Conservation (phyloP, 2,113 vertebrate genomes). For the Aramus guarauna region DNA sequence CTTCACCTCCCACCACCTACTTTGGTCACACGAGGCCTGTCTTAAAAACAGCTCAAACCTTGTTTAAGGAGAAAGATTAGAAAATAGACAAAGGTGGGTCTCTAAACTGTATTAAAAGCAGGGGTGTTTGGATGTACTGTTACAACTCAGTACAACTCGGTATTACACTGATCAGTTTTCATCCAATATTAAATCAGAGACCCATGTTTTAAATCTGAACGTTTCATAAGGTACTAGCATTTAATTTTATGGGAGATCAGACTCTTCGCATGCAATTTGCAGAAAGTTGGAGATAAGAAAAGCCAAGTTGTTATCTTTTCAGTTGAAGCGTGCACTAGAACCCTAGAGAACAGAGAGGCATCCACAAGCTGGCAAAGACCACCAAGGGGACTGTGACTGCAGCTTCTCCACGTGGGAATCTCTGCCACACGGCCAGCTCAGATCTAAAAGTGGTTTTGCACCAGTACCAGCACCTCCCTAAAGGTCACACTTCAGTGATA, state of each 20-base stretch:
- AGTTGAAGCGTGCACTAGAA: background rate
- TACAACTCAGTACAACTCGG: background rate
- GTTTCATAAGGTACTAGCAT: background rate
- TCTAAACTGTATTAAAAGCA: background rate
- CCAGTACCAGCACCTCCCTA: background rate
- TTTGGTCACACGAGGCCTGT: background rate
- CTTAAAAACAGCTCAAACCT: background rate
- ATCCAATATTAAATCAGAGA: background rate
- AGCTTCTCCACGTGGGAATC: background rate
- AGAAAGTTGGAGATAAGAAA: background rate
- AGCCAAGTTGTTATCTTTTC: background rate
- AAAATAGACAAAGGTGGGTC: background rate
- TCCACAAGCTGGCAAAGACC: background rate
- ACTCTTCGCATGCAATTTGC: rapidly evolving
- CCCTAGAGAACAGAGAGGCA: background rate
- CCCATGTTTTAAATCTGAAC: background rate
- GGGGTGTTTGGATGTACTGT: background rate
- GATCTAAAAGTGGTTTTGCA: background rate
- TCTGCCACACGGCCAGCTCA: background rate
- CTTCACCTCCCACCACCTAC: background rate
- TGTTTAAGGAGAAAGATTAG: background rate
- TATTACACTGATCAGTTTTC: background rate
- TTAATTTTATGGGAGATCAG: background rate
- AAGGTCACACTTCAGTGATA: background rate
- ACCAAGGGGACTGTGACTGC: background rate